Base-by-base conservation (phyloP, 2,888 invertebrate species). In the Drosophila diplacantha region DNA sequence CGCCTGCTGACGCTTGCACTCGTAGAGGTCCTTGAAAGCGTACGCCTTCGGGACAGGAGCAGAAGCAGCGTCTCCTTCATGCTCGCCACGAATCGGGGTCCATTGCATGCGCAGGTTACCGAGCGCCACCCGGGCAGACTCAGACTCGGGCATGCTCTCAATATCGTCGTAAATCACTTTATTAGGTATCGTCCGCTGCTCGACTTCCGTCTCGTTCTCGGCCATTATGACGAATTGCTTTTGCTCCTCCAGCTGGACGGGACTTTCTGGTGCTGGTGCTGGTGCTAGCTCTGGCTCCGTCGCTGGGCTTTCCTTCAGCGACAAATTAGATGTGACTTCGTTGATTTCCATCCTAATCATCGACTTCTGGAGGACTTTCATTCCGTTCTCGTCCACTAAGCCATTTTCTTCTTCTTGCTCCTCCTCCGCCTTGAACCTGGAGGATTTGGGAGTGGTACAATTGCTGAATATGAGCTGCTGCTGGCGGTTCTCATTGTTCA, bases 11-110 rank as follows among this genome's bases (percentile, higher is more conserved):
- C 82, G 81, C 11, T 84, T 86, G 9, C 65, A 71, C 44, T 86
- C 77, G 49, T 88, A 88, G 0, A 86, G 51, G 38, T 85, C 81
- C 46, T 78, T 83, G 41, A 82, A 85, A 0, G 75, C 69, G 44
- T 86, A 87, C 0, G 81, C 88, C 7, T 79, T 75, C 0, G 87
- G 86, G 5, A 76, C 60, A n/a, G 72, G 70, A 12, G 75, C 59
- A 12, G 73, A 70, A 12, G 22, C 22, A 7, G 51, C 14, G 11
- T 41, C 22, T 5, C 9, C 39, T 22, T n/a, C n/a, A n/a, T 35
- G 35, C 3, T 29, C 7, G 8, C 5, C 12, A 8, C 3, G 6
- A 7, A 18, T 18, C 2, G 35, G 54, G 2, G 39, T 73, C 81
- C 80, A 82, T 26, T 72, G 53, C 3, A 59, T 44, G 1, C 69